Base-by-base conservation (phyloP, 2,113 vertebrate species). In the Lanius collurio region DNA sequence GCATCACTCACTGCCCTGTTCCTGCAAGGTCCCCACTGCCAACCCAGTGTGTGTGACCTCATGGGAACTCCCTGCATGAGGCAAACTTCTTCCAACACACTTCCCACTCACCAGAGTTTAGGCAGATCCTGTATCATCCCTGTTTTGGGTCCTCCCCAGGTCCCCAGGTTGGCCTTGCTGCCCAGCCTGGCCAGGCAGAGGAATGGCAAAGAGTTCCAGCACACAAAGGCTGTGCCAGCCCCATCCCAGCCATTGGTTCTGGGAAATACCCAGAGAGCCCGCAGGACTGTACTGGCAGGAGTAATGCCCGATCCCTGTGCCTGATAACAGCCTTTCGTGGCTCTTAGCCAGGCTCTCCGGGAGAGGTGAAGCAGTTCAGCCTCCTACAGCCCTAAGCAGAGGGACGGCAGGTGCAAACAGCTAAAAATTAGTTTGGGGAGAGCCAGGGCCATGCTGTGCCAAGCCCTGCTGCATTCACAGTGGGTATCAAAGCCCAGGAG, bases 221-320 rank as follows among this genome's bases (percentile, higher is more conserved):
- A 49, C 50, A 37, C 41, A 13, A 0, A 3, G 47, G 69, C 78
- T 78, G 44, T 79, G 75, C 79, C 83, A 88, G 67, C 46, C 24
- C 57, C 1, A 0, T 91, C 41, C 24, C 2, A 0, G 87, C 13
- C 78, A 39, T 8, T 0, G 0, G 16, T 5, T 6, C 89, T 80
- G 91, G 86, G 91, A 88, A 96, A 82, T 44, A 88, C 83, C 70
- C n/a, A 0, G 37, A 1, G 46, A 83, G 41, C 83, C 91, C 1
- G 0, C 31, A 19, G 19, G 41, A 5, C 4, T 86, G 63, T 77
- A 18, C 75, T 71, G 14, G 2, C 49, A 39, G 75, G 22, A 82
- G 62, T 6, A 31, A 56, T 26, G 57, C 50, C 53, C 1, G 67
- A 95, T 88, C 1, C 1, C 50, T 27, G 21, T 1, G 60, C 44